Evolutionary conservation across 2,888 invertebrate genomes (phyloP), one percentile per base, ranked within the genome.

Genomic region (Lasioglossum vierecki): DNA sequence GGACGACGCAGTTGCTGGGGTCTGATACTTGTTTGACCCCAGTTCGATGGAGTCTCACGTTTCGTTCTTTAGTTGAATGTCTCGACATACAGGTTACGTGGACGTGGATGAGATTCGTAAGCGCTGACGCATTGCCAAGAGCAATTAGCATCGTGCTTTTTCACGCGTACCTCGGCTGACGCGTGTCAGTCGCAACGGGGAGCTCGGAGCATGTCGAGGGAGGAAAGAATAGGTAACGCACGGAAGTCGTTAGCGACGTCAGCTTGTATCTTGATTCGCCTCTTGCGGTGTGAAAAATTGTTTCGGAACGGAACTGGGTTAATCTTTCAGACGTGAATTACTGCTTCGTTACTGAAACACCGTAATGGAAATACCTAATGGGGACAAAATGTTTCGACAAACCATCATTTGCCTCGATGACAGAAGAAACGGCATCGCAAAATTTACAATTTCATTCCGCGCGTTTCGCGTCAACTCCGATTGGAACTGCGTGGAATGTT

Each of bases 201-300:
- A 44, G 18, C 39, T n/a, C 46, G 63, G 44, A 66, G 46, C 76
- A 35, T 79, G 76, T 76, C 72, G 60, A 57, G 76, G 60, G 76
- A 71, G 75, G 53, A 66, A 63, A 78, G 83, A 74, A 75, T 60
- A 70, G 71, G 46, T 57, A 71, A 82, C 60, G 72, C 44, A 22
- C 76, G 84, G 84, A 84, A 84, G 78, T 84, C 82, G 82, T 84
- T 84, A 84, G 49, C 72, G 41, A 73, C 44, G 72, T 63, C 71
- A 75, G 60, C 60, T 35, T 71, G 73, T 82, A 77, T 82, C 83
- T 84, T 71, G 82, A 83, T 84, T 72, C 72, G 71, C 53, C 66
- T 53, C 57, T 57, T 35, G 71, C 53, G 70, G 74, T 39, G 71
- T 71, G 71, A 53, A 79, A 71, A 63, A 79, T 84, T 71, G 53